Percentiles rank a stretch among this genome's conserved stretches.
Evolutionary conservation across 2,888 invertebrate species (phyloP).

Genomic region (Mythimna lalbum): DNA sequence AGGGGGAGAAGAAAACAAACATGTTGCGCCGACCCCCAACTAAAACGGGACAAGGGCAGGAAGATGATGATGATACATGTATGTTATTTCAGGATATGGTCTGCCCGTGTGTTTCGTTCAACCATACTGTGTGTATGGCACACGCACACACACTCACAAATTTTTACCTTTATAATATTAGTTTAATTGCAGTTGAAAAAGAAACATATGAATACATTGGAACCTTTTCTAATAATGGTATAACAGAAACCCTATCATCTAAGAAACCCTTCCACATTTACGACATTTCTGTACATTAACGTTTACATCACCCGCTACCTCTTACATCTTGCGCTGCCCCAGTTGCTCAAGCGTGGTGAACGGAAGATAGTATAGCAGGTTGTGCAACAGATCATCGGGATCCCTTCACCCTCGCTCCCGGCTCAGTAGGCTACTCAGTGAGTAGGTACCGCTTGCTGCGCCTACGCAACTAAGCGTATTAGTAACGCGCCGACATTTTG

Average conservation of each 20-base stretch:
- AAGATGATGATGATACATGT: too few species aligned
- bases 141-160: too few species aligned
- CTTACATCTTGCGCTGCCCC: constrained; percentile 54
- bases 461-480: constrained; percentile 42
- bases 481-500: constrained; percentile 27
- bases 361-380: constrained; percentile 73
- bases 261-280: neutral
- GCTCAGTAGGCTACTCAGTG: constrained; percentile 34
- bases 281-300: neutral
- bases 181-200: too few species aligned
- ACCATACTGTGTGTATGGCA: too few species aligned
- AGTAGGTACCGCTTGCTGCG: constrained; percentile 6
- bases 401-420: constrained; percentile 76
- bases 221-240: too few species aligned
- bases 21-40: too few species aligned
- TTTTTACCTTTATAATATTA: too few species aligned
- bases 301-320: constrained; percentile 42
- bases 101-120: too few species aligned
- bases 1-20: too few species aligned
- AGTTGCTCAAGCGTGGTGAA: constrained; percentile 79
- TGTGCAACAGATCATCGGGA: constrained; percentile 75
- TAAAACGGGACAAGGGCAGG: too few species aligned
- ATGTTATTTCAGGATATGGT: too few species aligned
- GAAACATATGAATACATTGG: too few species aligned
- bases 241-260: neutral